These are phyloP conservation scores for Pseudorhombus dupliciocellatus DNA, from an alignment of 2,113 vertebrate genomes.

Conservation along the genomic window DNA sequence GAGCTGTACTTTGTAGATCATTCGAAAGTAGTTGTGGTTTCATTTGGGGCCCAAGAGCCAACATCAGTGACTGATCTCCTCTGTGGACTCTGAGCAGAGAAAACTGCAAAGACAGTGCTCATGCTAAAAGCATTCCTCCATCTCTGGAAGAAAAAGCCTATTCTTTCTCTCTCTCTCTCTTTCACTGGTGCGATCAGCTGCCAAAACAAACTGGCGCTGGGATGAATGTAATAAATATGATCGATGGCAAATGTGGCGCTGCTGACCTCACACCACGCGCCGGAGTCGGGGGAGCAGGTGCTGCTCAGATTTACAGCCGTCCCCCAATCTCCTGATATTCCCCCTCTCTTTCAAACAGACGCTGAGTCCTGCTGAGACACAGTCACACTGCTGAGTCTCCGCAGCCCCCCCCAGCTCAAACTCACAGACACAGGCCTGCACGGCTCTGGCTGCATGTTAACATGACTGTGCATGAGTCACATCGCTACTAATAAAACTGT, in stretches of 20 bases:
- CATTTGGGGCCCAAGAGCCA: constrained; percentile 21
- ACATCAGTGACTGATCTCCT: constrained; percentile 59
- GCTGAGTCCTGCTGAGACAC: constrained; percentile 46
- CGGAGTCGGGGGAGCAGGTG: constrained; percentile 77
- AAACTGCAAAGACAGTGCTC: constrained; percentile 53
- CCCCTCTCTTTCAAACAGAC: constrained; percentile 40
- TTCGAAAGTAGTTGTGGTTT: constrained; percentile 51
- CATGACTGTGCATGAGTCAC: constrained; percentile 57
- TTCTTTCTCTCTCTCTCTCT: constrained; percentile 39
- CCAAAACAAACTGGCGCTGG: constrained; percentile 79
- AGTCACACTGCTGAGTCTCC: constrained; percentile 22
- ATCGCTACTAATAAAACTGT: constrained; percentile 55
- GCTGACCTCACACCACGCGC: constrained; percentile 78
- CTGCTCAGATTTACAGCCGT: constrained; percentile 74
- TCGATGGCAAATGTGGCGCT: constrained; percentile 72
- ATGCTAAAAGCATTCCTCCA: constrained; percentile 57
- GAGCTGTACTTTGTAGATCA: constrained; percentile 35
- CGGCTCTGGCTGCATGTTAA: constrained; percentile 31
- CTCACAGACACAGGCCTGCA: constrained; percentile 18
- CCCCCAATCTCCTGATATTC: constrained; percentile 23
- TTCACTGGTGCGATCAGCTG: constrained; percentile 70
- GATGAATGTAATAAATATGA: constrained; percentile 81
- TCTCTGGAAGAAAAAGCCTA: constrained; percentile 56
- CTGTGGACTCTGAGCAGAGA: constrained; percentile 43
- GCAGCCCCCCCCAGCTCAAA: constrained; percentile 20